Evolutionary conservation across 2,113 vertebrate genomes (phyloP).

Genomic region (Chaetops frenatus): DNA sequence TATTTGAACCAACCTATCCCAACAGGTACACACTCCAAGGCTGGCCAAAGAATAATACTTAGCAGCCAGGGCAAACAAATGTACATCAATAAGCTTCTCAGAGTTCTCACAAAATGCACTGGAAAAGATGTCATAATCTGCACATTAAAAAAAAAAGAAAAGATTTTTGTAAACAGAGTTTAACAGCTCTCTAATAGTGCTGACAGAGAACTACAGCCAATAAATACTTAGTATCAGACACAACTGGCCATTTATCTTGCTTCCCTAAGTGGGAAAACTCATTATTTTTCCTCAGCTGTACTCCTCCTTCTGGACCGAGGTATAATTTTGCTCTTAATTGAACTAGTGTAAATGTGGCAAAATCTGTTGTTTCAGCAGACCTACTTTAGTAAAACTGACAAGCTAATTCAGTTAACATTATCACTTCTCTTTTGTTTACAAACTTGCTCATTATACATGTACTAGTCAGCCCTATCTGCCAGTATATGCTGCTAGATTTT

Average conservation of each 20-base stretch:
- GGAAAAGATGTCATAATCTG: conserved; percentile 54
- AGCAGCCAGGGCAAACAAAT: conserved; percentile 75
- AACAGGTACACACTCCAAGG: conserved; percentile 81
- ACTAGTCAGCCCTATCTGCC: not conserved
- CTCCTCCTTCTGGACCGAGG: not conserved
- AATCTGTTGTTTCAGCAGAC: not conserved
- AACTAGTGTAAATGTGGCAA: not conserved
- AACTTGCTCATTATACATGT: not conserved
- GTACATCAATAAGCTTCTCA: conserved; percentile 74
- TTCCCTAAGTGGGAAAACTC: not conserved
- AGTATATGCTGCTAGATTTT: not conserved
- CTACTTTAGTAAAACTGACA: not conserved
- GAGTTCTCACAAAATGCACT: conserved; percentile 81
- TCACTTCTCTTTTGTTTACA: not conserved
- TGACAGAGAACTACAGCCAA: not conserved
- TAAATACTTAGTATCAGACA: not conserved
- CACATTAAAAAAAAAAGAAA: conserved; percentile 6
- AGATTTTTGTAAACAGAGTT: not conserved
- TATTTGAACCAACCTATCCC: too few species aligned
- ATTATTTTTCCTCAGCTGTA: not conserved
- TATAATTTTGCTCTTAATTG: not conserved
- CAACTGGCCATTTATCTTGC: not conserved
- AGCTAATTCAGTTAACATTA: not conserved
- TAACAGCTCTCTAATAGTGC: not conserved
- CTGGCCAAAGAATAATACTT: conserved; percentile 76